Evolutionary conservation across 2,113 vertebrate genomes (phyloP), one percentile per base, ranked within the genome.

Genomic region (Arenaria interpres): DNA sequence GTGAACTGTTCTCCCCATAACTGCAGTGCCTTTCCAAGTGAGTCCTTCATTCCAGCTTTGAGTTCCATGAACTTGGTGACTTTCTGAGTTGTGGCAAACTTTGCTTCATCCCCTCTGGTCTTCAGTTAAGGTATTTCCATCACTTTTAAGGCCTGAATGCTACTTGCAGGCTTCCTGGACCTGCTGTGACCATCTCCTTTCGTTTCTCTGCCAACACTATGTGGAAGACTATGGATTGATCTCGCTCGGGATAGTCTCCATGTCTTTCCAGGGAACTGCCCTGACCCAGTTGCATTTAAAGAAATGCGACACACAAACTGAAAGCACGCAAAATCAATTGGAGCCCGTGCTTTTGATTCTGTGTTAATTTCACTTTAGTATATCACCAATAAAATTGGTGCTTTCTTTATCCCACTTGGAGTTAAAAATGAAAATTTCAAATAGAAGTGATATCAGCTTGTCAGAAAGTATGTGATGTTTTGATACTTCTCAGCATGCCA

Each of bases 301-400:
- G 35, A 85, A 57, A 19, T 14, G 13, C 22, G 14, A n/a, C 10
- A 18, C 51, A 14, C 23, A 57, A 66, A 37, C 18, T 45, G 37
- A 77, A 5, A 74, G 9, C 7, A 53, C 0, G 0, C 16, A 76
- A 48, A 84, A 74, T 57, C 37, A 22, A 0, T 53, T 67, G 4
- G 12, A 66, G 10, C 41, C 21, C 4, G 1, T 57, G 21, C 23
- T 85, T 95, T 88, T 45, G 74, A 76, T 64, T 77, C 24, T 76
- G 32, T 1, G 8, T 30, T n/a, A 62, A 41, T 69, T 91, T 89
- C 11, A 28, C 20, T 78, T 53, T 37, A 43, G 8, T 66, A 12
- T 33, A 37, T 50, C 25, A 50, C 37, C 19, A 80, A 37, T 59
- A 33, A 94, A 78, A 85, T 32, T 8, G 17, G n/a, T 76, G 17